Conservation (phyloP, 2,888 invertebrate genomes). For the Volucella inflata region DNA sequence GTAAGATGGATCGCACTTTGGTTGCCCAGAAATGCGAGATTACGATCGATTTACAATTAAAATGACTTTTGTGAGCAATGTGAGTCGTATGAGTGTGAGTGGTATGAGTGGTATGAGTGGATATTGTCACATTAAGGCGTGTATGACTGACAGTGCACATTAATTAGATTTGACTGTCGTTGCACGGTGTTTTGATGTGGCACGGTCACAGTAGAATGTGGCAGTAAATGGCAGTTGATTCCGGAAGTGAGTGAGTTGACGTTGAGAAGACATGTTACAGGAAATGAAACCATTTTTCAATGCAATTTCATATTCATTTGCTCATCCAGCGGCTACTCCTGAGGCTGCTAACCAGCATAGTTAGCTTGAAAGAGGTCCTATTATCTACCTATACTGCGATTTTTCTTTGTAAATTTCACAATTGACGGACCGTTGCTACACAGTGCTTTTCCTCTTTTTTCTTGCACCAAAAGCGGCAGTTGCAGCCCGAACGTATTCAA, state of each 20-base stretch:
- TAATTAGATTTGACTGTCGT: slow-evolving; percentile 13
- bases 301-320: too few relatives aligned
- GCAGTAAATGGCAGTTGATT: background rate
- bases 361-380: too few relatives aligned
- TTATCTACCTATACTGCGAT: too few relatives aligned
- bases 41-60: slow-evolving; percentile 75
- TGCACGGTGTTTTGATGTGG: background rate
- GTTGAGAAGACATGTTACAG: too few relatives aligned
- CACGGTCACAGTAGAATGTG: background rate
- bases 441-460: too few relatives aligned
- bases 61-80: slow-evolving; percentile 60
- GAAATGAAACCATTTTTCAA: too few relatives aligned
- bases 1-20: slow-evolving; percentile 32
- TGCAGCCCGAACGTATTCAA: too few relatives aligned
- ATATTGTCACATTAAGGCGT: slow-evolving; percentile 54
- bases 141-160: slow-evolving; percentile 36
- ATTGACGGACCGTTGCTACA: too few relatives aligned
- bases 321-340: too few relatives aligned
- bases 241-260: background rate
- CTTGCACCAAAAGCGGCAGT: too few relatives aligned
- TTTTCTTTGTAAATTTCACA: too few relatives aligned
- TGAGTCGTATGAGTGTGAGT: slow-evolving; percentile 46
- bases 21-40: slow-evolving; percentile 58
- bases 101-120: slow-evolving; percentile 27
- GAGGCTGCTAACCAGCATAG: too few relatives aligned